Base-by-base conservation (phyloP, 2,888 invertebrate genomes). In the Encarsia formosa region DNA sequence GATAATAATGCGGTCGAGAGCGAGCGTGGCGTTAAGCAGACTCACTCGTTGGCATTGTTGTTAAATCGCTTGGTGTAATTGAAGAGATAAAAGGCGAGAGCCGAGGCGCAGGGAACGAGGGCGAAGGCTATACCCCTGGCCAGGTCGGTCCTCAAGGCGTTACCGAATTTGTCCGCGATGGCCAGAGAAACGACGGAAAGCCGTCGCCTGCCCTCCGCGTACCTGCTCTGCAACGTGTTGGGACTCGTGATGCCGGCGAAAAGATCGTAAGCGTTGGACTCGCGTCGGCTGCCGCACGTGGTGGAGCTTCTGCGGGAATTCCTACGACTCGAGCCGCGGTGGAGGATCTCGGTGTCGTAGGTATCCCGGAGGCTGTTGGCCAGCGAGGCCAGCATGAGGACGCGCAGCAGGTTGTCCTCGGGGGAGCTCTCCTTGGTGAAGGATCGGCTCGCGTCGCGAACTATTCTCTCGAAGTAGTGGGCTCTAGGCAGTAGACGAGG, bases 21-120 rank as follows among this genome's bases (percentile, higher is more conserved):
- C n/a, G n/a, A n/a, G n/a, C n/a, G n/a, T n/a, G n/a, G n/a, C n/a
- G n/a, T n/a, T n/a, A n/a, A n/a, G n/a, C n/a, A n/a, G n/a, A n/a
- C n/a, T n/a, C n/a, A n/a, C n/a, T n/a, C n/a, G n/a, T n/a, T n/a
- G n/a, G n/a, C n/a, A n/a, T n/a, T n/a, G n/a, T n/a, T 20, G 56
- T 61, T 20, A 61, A 49, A 45, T 3, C 53, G 49, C n/a, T 55
- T 56, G 15, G 38, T 35, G 35, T 65, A 68, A 35, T 65, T 70
- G 57, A 68, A 70, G 56, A 65, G 54, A 48, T 67, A 68, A n/a
- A 70, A 48, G 18, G 70, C 54, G 20, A 70, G 54, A 23, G 67
- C 61, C 16, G 72, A 70, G 24, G 68, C 61, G 49, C 70, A 66
- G 4, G 72, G 70, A 3, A 72, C 64, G 48, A 69, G 60, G 29